Base-by-base conservation (phyloP, 2,888 invertebrate genomes). In the Athalia rosae region DNA sequence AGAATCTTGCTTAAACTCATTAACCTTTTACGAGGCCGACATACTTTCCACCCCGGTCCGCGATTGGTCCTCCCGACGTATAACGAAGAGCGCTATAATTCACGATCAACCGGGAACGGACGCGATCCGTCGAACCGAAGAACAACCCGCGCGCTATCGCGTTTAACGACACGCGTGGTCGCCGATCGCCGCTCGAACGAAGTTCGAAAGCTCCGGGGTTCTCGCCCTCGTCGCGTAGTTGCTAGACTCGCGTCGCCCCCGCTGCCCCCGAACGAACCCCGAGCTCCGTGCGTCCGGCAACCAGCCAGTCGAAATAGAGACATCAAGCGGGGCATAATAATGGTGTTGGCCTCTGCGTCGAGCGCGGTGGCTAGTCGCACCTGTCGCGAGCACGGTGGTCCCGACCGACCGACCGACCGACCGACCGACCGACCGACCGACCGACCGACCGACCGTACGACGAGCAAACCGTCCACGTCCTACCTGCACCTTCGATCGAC, bases 351-450 rank as follows among this genome's bases (percentile, higher is more conserved):
- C 84, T 84, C 83, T 85, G 86, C 85, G 86, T 84, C 85, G 84
- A 82, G 84, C 85, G 84, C 86, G 85, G 86, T 87, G 85, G 86
- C 87, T 87, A 83, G 84, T 87, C 84, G 86, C 87, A 87, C 87
- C 87, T 87, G 87, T 87, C 87, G 86, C 86, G 84, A 87, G 85
- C 87, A 87, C 84, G 87, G 87, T 87, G 87, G 87, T 87, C 87
- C 83, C 82, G 84, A 83, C 82, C 84, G 82, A 84, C 83, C 82
- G 83, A 83, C 74, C 61, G 59, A 69, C 53, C 69, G 69, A 69
- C 69, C 71, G 82, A 82, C 50, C 15, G 41, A 66, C 74, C 74
- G 74, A 43, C 74, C 13, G 61, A 74, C 74, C 61, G 74, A 74
- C 74, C 61, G 74, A 74, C 61, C 41, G 74, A 48, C 56, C 74